Conservation (phyloP, 2,888 invertebrate species). For the Phymatocera aterrima region DNA sequence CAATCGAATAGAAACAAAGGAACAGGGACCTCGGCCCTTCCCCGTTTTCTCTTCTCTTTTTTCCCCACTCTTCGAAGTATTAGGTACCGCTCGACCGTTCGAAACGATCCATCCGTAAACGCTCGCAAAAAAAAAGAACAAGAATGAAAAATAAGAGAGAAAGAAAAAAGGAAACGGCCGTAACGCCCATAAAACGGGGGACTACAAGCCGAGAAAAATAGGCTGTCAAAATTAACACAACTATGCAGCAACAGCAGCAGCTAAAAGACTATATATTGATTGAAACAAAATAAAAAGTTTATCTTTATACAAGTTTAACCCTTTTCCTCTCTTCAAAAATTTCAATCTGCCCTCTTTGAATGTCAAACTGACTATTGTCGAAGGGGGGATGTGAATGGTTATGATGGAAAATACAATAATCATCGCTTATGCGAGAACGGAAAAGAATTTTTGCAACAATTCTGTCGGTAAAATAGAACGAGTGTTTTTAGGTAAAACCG, state of each 20-base stretch:
- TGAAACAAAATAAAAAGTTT: too few species aligned
- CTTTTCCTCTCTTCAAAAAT: neutral
- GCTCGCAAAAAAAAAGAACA: neutral
- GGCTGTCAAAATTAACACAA: slow-evolving; percentile 15
- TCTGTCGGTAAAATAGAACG: too few species aligned
- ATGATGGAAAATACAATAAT: too few species aligned
- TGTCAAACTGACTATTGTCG: too few species aligned
- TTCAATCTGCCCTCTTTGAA: too few species aligned
- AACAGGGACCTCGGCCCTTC: slow-evolving; percentile 7
- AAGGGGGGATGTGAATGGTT: too few species aligned
- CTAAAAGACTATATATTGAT: neutral
- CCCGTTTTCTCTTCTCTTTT: neutral
- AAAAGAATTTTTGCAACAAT: too few species aligned
- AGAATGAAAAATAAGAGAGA: neutral
- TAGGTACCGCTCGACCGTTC: neutral
- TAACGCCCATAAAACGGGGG: slow-evolving; percentile 34
- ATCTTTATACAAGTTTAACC: neutral
- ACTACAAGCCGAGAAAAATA: slow-evolving; percentile 29
- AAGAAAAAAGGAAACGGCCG: neutral
- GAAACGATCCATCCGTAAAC: slow-evolving; percentile 7
- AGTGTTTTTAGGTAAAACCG: too few species aligned
- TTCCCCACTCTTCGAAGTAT: neutral
- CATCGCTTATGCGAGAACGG: too few species aligned
- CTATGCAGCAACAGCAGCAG: neutral
- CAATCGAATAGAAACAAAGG: slow-evolving; percentile 41